Percentiles rank a stretch among this genome's conserved stretches.
Evolutionary conservation across 2,888 invertebrate genomes (phyloP).

Genomic region (Sturmia bella): DNA sequence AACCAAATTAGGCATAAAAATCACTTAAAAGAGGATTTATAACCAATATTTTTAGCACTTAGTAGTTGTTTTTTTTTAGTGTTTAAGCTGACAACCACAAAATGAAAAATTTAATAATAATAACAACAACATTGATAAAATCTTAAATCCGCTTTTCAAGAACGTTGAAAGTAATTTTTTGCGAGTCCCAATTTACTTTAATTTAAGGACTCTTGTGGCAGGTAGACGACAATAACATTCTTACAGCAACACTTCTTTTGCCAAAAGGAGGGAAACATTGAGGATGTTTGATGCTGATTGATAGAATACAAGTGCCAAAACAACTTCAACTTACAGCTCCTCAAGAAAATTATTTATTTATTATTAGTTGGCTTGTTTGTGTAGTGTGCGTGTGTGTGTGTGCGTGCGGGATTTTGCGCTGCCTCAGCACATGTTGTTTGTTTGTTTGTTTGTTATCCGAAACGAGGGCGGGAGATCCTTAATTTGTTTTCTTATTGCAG

Average conservation of each 20-base stretch:
- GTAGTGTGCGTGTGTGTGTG: neutral
- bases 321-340: slow-evolving; percentile 5
- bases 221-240: neutral
- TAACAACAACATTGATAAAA: slow-evolving; percentile 9
- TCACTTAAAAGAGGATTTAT: neutral
- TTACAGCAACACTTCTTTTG: slow-evolving; percentile 19
- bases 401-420: slow-evolving; percentile 38
- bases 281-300: slow-evolving; percentile 16
- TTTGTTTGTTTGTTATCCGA: too few relatives aligned
- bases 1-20: slow-evolving; percentile 2
- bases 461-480: neutral
- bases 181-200: neutral
- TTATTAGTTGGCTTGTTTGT: neutral
- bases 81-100: slow-evolving; percentile 30
- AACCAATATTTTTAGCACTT: neutral
- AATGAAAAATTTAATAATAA: slow-evolving; percentile 23
- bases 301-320: slow-evolving; percentile 50
- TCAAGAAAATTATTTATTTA: slow-evolving; percentile 50
- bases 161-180: slow-evolving; percentile 5
- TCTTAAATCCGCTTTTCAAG: slow-evolving; percentile 28
- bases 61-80: slow-evolving; percentile 1
- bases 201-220: neutral
- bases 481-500: slow-evolving; percentile 41
- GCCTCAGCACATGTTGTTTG: slow-evolving; percentile 23
- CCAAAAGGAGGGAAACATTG: slow-evolving; percentile 4